A percentile compares a stretch with the other conserved stretches of the same genome.
These are phyloP conservation scores for Diplolepis rosae DNA, from an alignment of 2,888 invertebrate genomes.

Conservation along the genomic window DNA sequence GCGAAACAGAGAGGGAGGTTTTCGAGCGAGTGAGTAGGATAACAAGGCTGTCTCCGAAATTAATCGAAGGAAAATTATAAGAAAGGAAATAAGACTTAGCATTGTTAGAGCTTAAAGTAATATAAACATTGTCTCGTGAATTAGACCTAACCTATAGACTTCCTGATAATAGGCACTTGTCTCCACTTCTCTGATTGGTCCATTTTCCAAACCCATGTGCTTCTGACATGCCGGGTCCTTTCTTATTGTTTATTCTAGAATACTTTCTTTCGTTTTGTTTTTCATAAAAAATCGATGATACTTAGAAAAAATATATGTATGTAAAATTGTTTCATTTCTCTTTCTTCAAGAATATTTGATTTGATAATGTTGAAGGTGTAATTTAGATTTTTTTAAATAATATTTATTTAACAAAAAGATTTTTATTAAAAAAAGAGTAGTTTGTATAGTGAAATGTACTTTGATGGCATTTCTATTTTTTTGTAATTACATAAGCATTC, in stretches of 20 bases:
- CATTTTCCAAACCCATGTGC: neutral
- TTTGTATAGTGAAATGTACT: too few species aligned
- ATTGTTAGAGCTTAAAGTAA: neutral
- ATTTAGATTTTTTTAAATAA: too few species aligned
- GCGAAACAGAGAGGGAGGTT: constrained; percentile 36
- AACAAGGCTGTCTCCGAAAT: neutral
- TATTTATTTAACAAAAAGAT: too few species aligned
- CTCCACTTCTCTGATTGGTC: neutral
- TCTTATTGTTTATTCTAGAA: neutral
- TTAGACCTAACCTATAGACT: neutral
- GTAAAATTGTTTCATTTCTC: too few species aligned
- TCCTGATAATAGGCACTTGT: neutral
- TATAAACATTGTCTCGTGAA: neutral
- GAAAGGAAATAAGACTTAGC: neutral
- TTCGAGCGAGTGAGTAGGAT: neutral
- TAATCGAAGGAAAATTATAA: neutral
- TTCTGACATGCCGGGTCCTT: neutral
- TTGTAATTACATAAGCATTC: too few species aligned
- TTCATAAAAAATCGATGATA: too few species aligned
- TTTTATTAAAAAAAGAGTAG: too few species aligned
- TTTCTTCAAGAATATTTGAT: too few species aligned
- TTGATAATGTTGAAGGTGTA: too few species aligned
- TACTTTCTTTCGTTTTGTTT: neutral
- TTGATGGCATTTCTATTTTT: too few species aligned
- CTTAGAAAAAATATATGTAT: too few species aligned